Evolutionary conservation across 2,888 invertebrate genomes (phyloP), one percentile per base, ranked within the genome.

Genomic region (Arctia plantaginis): DNA sequence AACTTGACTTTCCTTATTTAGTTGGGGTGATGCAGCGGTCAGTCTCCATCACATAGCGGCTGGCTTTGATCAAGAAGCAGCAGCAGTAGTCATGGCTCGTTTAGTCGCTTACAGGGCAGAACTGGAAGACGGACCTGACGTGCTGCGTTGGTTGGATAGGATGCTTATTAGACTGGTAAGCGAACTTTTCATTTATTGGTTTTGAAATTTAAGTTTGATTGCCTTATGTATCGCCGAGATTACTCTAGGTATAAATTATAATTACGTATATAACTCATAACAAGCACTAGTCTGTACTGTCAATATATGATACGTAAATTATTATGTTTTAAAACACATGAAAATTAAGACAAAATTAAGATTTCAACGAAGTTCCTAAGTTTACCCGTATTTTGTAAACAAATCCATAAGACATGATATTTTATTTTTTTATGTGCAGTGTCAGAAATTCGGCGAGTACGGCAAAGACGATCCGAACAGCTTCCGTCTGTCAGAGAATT

Each of bases 391-490:
- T 12, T 59, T 27, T 59, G 3, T n/a, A 10, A 30, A 13, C 0
- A 62, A 18, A 1, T 62, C 15, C 15, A 18, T 30, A 20, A 1
- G 30, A 8, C 2, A 47, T n/a, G 1, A 20, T 47, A 8, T 27
- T 30, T 64, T 30, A 4, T 27, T 51, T 75, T 33, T 71, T 2
- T 41, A 39, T 44, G 8, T n/a, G 18, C 94, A 99, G 98, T 99
- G 99, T 92, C 99, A 99, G 94, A 99, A 99, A 94, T 99, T 99
- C 95, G 99, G 99, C 73, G 99, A 99, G 91, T 99, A 99, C 93
- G 97, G 98, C 87, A 99, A 99, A 91, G 99, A 99, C 90, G 99
- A 99, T 94, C 99, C 99, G 27, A 98, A 98, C 90, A 99, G 99
- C 83, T 99, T 99, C 96, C 97, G 99, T 71, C 97, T 99, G 77